phyloP scores from a whole-genome alignment of 2,888 invertebrate species.

The Sinopyrophorus schimmeli region DNA sequence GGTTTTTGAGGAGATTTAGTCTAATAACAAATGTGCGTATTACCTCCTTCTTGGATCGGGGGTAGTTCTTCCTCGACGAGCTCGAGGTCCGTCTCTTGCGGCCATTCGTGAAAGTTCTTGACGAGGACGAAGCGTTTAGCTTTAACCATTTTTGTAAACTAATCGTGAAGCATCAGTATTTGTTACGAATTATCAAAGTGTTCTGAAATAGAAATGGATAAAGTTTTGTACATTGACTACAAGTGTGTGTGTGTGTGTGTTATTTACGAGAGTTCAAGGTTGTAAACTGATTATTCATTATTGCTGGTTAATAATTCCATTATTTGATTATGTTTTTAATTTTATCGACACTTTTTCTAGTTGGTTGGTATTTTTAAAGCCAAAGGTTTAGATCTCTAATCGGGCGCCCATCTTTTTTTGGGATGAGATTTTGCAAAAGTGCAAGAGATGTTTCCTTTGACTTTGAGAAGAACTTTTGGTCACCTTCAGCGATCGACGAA shows the following conservation, averaged over 20 bases:
- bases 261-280: conserved; percentile 8
- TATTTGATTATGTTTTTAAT: too few species aligned
- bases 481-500: too few species aligned
- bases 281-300: background rate
- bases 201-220: conserved; percentile 3
- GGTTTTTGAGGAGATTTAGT: background rate
- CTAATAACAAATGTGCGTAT: too few species aligned
- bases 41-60: conserved; percentile 70
- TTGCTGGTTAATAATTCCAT: background rate
- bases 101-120: conserved; percentile 68
- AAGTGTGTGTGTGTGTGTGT: too few species aligned
- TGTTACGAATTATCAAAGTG: conserved; percentile 1
- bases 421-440: too few species aligned
- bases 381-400: too few species aligned
- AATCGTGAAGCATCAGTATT: background rate
- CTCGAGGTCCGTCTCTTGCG: conserved; percentile 66
- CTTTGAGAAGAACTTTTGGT: too few species aligned
- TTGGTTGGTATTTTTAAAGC: too few species aligned
- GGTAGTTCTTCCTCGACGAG: conserved; percentile 70
- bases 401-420: too few species aligned
- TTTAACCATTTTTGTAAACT: conserved; percentile 53
- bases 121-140: conserved; percentile 67
- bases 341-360: too few species aligned
- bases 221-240: conserved; percentile 5
- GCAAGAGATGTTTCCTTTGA: too few species aligned